Base-by-base conservation (phyloP, 2,113 vertebrate species). In the Aramus guarauna region DNA sequence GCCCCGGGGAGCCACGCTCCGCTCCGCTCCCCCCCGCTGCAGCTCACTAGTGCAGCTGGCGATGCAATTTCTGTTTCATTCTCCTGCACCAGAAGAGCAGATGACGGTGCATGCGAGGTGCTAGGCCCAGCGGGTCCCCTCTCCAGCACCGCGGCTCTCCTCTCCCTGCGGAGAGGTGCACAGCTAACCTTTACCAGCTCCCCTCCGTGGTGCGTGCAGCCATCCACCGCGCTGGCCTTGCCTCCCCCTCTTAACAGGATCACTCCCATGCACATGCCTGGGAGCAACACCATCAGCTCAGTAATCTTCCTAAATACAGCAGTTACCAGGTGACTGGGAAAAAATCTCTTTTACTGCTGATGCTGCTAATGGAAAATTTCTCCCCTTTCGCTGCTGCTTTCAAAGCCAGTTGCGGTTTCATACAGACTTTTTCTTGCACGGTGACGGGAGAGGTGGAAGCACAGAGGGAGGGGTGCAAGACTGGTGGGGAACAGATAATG, bases 311-410 rank as follows among this genome's bases (percentile, higher is more conserved):
- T 95, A 97, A 98, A 98, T 83, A 95, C 96, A 96, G 96, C 97
- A 97, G 97, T 98, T 97, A 98, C 96, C 97, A 97, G 96, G 97
- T 97, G 97, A 97, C 97, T 96, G 96, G 92, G 96, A 95, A 97
- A 98, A 93, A 97, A 97, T 98, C 96, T 97, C 95, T 97, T 94
- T 95, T 97, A 97, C 97, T 98, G 98, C 97, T 98, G 97, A 98
- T 98, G 97, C 91, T 96, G 96, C 97, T 97, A 97, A 98, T 98
- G 98, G 98, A 98, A 98, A 97, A 96, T 93, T 97, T 97, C 97
- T 98, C 96, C 96, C 95, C 80, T 98, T 97, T 95, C 22, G 75
- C 94, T 76, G 96, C 94, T 93, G 94, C 96, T 96, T 96, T 94
- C 96, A 97, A 94, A 97, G 95, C 96, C 96, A 68, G 88, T 75